phyloP scores from a whole-genome alignment of 2,888 invertebrate genomes.

The Himalopsyche anomala region DNA sequence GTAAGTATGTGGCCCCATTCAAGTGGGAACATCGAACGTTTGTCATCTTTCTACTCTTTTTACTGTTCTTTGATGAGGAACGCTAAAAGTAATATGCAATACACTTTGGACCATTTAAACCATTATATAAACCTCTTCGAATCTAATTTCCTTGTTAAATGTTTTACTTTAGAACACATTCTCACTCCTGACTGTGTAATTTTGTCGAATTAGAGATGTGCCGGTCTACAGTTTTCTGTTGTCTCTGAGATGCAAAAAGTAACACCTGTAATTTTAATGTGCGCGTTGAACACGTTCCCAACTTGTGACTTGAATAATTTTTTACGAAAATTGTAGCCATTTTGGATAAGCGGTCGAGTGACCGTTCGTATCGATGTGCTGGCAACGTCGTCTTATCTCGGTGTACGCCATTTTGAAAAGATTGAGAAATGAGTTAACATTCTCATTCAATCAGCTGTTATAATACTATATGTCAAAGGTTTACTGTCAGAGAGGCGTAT shows the following conservation, averaged over 20 bases:
- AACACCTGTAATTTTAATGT: background rate
- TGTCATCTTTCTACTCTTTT: background rate
- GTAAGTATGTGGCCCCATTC: background rate
- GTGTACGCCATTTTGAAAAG: slow-evolving; percentile 35
- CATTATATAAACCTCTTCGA: slow-evolving; percentile 46
- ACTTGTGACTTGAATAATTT: slow-evolving; percentile 38
- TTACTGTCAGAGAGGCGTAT: no score
- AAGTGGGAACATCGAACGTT: background rate
- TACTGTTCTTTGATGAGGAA: slow-evolving; percentile 32
- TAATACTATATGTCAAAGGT: background rate
- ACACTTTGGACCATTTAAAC: slow-evolving; percentile 63
- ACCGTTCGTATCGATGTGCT: slow-evolving; percentile 10
- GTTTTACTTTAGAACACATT: slow-evolving; percentile 55
- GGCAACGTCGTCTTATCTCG: slow-evolving; percentile 9
- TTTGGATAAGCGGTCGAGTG: slow-evolving; percentile 22
- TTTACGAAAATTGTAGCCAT: slow-evolving; percentile 40
- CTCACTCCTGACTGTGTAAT: slow-evolving; percentile 46
- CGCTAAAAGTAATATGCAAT: slow-evolving; percentile 60
- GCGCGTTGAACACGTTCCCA: background rate
- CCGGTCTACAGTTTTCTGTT: slow-evolving; percentile 21
- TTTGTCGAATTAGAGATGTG: slow-evolving; percentile 42
- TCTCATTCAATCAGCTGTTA: slow-evolving; percentile 31
- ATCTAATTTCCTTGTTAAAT: slow-evolving; percentile 60
- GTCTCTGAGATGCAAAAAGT: slow-evolving; percentile 2
- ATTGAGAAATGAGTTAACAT: background rate